Evolutionary conservation across 1,140 invertebrate genomes (phyloP).

Genomic region (Anadara kagoshimensis): DNA sequence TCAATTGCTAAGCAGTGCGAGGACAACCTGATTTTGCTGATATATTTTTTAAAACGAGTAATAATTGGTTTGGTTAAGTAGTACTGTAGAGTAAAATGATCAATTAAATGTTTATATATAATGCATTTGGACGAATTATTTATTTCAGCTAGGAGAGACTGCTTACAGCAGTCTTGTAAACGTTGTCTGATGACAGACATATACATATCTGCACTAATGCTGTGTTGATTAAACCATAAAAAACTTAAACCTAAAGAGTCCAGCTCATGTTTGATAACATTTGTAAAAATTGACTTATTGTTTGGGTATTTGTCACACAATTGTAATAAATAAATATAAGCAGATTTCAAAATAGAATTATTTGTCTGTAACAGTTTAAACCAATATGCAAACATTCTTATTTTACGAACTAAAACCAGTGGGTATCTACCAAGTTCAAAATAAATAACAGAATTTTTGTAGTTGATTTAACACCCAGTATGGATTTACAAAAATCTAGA

Average conservation of each 20-base stretch:
- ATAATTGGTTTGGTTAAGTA: background rate
- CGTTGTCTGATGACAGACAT: background rate
- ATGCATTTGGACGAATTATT: background rate
- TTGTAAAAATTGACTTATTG: background rate
- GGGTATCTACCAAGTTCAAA: slow-evolving; percentile 12
- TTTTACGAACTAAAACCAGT: background rate
- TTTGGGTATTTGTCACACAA: background rate
- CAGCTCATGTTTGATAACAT: background rate
- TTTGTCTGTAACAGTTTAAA: slow-evolving; percentile 3
- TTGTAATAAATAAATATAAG: background rate
- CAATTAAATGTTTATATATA: slow-evolving; percentile 1
- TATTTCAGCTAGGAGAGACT: background rate
- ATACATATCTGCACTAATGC: background rate
- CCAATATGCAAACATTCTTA: slow-evolving; percentile 19
- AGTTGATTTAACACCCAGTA: slow-evolving; percentile 13
- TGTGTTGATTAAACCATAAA: slow-evolving; percentile 2
- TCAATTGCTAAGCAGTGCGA: background rate
- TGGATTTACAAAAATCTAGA: slow-evolving; percentile 21
- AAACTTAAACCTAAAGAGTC: background rate
- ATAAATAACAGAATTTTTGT: slow-evolving; percentile 11
- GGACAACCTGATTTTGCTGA: background rate
- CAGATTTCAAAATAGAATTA: slow-evolving; percentile 11
- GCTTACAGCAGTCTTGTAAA: background rate
- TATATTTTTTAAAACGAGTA: background rate
- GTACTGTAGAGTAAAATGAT: background rate